A percentile compares a stretch with the other conserved stretches of the same genome.
Evolutionary conservation across 2,113 vertebrate species (phyloP).

Genomic region (Coptodon rendalli): DNA sequence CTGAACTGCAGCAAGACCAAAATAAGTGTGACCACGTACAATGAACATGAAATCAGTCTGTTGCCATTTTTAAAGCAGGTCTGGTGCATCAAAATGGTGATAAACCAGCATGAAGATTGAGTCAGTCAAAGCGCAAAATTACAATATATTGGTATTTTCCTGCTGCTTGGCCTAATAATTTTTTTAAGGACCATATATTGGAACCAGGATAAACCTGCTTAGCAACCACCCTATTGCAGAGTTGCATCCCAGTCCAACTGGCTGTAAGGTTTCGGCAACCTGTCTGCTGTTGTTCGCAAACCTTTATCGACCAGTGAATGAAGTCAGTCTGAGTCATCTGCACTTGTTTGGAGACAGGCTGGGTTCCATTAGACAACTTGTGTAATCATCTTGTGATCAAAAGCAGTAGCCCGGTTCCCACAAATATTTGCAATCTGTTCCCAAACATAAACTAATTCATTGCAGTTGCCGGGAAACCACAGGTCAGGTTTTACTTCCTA

Average conservation of each 20-base stretch:
- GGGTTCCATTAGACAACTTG: neutral
- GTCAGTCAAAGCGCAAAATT: neutral
- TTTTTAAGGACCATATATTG: accelerated
- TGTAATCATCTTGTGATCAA: neutral
- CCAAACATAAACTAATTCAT: accelerated
- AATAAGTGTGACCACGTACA: accelerated
- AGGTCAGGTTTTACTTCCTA: neutral
- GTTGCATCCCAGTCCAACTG: accelerated
- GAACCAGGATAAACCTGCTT: neutral
- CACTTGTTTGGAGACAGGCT: neutral
- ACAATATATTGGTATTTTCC: accelerated
- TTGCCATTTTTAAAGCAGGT: neutral
- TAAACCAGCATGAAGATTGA: neutral
- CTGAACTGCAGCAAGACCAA: neutral
- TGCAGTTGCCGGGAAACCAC: neutral
- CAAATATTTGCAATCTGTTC: neutral
- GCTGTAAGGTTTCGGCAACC: accelerated
- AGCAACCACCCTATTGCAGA: neutral
- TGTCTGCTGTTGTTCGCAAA: neutral
- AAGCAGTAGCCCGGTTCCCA: neutral
- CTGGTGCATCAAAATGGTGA: accelerated
- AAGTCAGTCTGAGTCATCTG: neutral
- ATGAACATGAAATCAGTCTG: neutral
- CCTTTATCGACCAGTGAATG: accelerated
- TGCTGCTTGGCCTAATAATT: accelerated